Evolutionary conservation across 1,140 invertebrate genomes (phyloP).

Genomic region (Dufourea novaeangliae): DNA sequence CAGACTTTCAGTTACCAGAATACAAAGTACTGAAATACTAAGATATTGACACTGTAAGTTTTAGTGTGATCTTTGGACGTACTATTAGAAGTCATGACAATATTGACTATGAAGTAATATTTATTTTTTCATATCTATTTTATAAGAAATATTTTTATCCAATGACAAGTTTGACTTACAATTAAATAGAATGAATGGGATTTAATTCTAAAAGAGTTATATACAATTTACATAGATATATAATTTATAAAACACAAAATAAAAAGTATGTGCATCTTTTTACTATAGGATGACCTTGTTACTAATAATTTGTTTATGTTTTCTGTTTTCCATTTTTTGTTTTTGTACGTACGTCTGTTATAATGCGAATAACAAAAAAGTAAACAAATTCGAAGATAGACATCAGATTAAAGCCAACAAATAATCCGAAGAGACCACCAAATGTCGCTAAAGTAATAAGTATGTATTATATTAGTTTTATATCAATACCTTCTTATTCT

Average conservation of each 20-base stretch:
- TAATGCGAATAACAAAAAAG: slow-evolving; percentile 83
- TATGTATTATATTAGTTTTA: neutral
- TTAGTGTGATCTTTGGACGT: neutral
- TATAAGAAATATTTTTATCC: neutral
- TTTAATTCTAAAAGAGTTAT: neutral
- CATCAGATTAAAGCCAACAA: slow-evolving; percentile 87
- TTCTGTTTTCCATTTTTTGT: slow-evolving; percentile 2
- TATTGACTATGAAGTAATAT: neutral
- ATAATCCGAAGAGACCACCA: slow-evolving; percentile 85
- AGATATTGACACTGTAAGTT: neutral
- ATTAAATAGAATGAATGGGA: neutral
- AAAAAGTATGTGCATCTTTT: neutral
- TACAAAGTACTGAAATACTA: neutral
- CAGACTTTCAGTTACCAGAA: slow-evolving; percentile 47
- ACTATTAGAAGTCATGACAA: neutral
- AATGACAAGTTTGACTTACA: neutral
- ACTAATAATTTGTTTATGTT: neutral
- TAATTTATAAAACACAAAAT: neutral
- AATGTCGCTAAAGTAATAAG: slow-evolving; percentile 84
- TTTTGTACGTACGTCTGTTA: slow-evolving; percentile 72
- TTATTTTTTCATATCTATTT: neutral
- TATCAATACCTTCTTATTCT: neutral
- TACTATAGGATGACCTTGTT: neutral
- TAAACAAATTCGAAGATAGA: slow-evolving; percentile 85
- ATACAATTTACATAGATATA: neutral